Base-by-base conservation (phyloP, 2,797 vertebrate genomes). In the Syngnathus rostellatus region DNA sequence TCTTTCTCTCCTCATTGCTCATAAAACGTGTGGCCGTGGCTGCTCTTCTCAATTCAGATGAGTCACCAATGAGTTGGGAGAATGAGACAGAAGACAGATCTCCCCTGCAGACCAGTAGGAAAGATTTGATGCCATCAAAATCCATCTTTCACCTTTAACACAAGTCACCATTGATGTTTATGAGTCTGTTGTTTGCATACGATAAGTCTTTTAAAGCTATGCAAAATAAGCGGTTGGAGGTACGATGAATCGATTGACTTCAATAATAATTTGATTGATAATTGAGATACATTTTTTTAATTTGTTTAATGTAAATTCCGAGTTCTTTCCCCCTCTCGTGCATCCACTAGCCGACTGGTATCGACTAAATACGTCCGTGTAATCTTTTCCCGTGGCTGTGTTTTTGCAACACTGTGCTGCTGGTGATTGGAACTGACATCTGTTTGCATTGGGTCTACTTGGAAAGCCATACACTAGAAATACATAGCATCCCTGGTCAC, bases 21-120 rank as follows among this genome's bases (percentile, higher is more conserved):
- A 78, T 76, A 84, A 90, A 89, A 88, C 88, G 87, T 90, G 88
- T 12, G 31, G 31, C 31, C 3, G 41, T 87, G 81, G 72, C 67
- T 73, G 68, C 75, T 85, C 85, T 87, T 83, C 78, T 25, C 85
- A 91, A 91, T 90, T 82, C 76, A 75, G 85, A 91, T 87, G 84
- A 91, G 69, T 90, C 88, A 89, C 80, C 80, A 79, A 76, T 84
- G 72, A 68, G 75, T 76, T 66, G 72, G 70, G 77, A 78, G 80
- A 78, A 70, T 54, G 66, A 68, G 60, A 21, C 57, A 57, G 31
- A 73, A 74, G 62, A 55, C 64, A 62, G 63, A 57, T 68, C 66
- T 74, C 72, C 68, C 57, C 63, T 59, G 59, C 59, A 62, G 53
- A 67, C 37, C n/a, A 62, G 67, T 60, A 66, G 41, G 63, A 21